Base-by-base conservation (phyloP, 2,888 invertebrate genomes). In the Mythimna loreyi region DNA sequence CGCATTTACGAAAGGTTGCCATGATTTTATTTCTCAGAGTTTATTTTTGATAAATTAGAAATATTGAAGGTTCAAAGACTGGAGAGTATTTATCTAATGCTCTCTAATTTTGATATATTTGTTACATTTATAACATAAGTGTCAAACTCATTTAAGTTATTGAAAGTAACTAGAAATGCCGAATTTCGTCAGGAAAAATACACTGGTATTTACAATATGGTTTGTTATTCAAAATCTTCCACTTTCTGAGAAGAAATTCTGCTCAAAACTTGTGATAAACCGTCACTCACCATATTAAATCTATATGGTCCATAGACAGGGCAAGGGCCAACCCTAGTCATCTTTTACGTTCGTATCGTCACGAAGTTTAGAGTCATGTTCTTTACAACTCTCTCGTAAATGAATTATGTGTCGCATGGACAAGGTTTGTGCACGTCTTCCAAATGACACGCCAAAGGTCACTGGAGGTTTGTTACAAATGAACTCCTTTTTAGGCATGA, bases 321-420 rank as follows among this genome's bases (percentile, higher is more conserved):
- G 4, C 47, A 43, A 25, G n/a, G 30, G 3, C 6, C 75, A 82
- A 33, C 82, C 84, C 80, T 81, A 64, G 7, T 11, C 9, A 28
- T 36, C 16, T 5, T 43, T 63, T 76, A 81, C 79, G 82, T 61
- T n/a, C 70, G 52, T 62, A 77, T 69, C 70, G 72, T 83, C 84
- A 83, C 84, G 82, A 82, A 28, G 28, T 33, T 36, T 61, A 55
- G 59, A 36, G 28, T 71, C 66, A 72, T 68, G 74, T 67, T 71
- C 68, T 81, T 77, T 76, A 65, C 69, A 78, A 66, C 68, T 80
- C 77, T 80, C 59, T 72, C 40, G 67, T 65, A 76, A 78, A 80
- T 72, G 8, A 72, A 62, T 65, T 30, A 68, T 57, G 43, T 76
- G 60, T 67, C 57, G 67, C 58, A 63, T 30, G 67, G 52, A 58